phyloP scores from a whole-genome alignment of 2,797 vertebrate genomes.

The Discoglossus pictus region DNA sequence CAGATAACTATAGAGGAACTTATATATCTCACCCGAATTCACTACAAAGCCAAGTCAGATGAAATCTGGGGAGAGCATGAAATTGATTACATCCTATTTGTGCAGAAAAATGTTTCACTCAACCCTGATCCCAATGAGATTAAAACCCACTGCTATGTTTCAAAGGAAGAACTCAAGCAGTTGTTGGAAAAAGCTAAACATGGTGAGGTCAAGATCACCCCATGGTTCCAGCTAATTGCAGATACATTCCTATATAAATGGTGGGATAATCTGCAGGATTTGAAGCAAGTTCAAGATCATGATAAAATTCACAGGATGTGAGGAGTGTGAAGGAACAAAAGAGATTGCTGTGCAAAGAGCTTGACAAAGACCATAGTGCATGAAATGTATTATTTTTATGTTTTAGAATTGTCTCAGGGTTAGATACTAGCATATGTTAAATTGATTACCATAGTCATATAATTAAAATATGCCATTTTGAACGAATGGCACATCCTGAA shows the following conservation, averaged over 20 bases:
- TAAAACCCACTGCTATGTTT: slow-evolving; percentile 85
- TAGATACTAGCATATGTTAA: too few species aligned
- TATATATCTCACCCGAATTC: slow-evolving; percentile 87
- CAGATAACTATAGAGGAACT: slow-evolving; percentile 92
- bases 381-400: too few species aligned
- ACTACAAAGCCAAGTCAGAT: slow-evolving; percentile 93
- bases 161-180: slow-evolving; percentile 85
- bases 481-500: too few species aligned
- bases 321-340: too few species aligned
- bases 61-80: slow-evolving; percentile 94
- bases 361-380: too few species aligned
- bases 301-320: slow-evolving; percentile 84
- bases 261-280: slow-evolving; percentile 89
- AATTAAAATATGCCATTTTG: too few species aligned
- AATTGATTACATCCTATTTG: slow-evolving; percentile 94
- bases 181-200: slow-evolving; percentile 80
- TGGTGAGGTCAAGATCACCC: slow-evolving; percentile 82
- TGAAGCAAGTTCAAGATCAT: slow-evolving; percentile 85
- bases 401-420: too few species aligned
- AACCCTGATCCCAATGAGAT: slow-evolving; percentile 91
- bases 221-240: slow-evolving; percentile 90
- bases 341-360: too few species aligned
- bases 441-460: too few species aligned
- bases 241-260: slow-evolving; percentile 90
- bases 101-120: slow-evolving; percentile 87